Percentiles rank a stretch among this genome's conserved stretches.
phyloP scores from a whole-genome alignment of 2,113 vertebrate species.

The Pandion haliaetus region DNA sequence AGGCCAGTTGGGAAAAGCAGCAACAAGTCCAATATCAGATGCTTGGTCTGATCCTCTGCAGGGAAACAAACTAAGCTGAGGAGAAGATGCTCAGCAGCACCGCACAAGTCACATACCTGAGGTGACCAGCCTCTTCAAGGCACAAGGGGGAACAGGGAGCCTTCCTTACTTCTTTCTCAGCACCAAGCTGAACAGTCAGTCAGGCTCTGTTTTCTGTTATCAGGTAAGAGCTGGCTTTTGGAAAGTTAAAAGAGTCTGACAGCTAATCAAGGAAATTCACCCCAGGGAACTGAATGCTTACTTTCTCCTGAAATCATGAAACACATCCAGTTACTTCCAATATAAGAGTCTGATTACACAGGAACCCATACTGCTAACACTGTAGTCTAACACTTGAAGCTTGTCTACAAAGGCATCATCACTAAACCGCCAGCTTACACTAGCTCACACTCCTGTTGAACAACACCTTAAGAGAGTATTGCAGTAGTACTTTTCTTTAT shows the following conservation, averaged over 20 bases:
- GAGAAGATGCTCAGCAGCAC: background rate
- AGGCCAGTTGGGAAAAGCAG: background rate
- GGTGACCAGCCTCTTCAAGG: background rate
- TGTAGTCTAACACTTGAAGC: background rate
- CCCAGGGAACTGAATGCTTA: background rate
- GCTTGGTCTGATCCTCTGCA: background rate
- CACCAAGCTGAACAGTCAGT: background rate
- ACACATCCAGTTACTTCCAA: background rate
- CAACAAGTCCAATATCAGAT: background rate
- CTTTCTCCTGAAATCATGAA: background rate
- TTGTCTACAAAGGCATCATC: background rate
- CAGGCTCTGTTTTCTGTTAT: background rate
- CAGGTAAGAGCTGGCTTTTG: background rate
- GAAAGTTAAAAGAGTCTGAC: background rate
- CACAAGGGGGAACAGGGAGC: background rate
- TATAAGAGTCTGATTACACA: rapidly evolving
- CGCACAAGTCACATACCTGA: background rate
- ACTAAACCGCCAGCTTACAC: rapidly evolving
- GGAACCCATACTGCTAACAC: background rate
- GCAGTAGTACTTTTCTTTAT: background rate
- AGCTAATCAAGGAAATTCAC: background rate
- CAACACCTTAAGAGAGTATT: background rate
- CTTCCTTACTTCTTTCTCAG: background rate
- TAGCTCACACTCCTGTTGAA: background rate
- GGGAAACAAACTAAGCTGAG: background rate